Conservation (phyloP, 2,797 vertebrate genomes). For the Falco novaeseelandiae region DNA sequence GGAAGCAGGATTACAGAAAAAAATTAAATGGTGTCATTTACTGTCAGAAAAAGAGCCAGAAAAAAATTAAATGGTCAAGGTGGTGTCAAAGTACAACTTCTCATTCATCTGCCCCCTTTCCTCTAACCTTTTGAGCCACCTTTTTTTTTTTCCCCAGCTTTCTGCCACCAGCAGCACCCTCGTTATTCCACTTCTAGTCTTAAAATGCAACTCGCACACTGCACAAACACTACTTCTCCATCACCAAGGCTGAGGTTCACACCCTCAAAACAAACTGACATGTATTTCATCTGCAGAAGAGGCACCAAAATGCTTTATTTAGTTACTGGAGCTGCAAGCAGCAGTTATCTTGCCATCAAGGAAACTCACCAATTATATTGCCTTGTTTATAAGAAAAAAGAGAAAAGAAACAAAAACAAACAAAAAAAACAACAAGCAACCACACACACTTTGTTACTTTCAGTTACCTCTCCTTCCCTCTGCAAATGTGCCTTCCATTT, state of each 20-base stretch:
- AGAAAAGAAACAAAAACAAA: neutral
- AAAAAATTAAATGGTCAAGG: neutral
- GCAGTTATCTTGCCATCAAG: slow-evolving; percentile 3
- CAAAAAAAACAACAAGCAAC: neutral
- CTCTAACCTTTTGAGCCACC: neutral
- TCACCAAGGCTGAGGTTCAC: slow-evolving; percentile 14
- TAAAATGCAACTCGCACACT: neutral
- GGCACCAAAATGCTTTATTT: neutral
- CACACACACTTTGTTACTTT: neutral
- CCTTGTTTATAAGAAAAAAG: neutral
- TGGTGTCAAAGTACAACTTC: neutral
- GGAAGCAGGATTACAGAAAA: neutral
- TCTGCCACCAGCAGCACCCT: neutral
- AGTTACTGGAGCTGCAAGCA: neutral
- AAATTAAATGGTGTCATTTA: neutral
- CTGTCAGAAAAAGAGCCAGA: neutral
- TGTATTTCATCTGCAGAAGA: slow-evolving; percentile 36
- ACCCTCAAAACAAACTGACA: slow-evolving; percentile 64
- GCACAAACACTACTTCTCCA: neutral
- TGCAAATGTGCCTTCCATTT: neutral
- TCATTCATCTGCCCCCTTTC: neutral
- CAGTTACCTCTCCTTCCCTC: neutral
- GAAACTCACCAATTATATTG: neutral
- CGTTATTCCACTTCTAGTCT: neutral
- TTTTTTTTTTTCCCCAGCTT: neutral